A percentile compares a stretch with the other conserved stretches of the same genome.
These are phyloP conservation scores for Styela clava DNA, from an alignment of 23 tunicate species.

Conservation along the genomic window DNA sequence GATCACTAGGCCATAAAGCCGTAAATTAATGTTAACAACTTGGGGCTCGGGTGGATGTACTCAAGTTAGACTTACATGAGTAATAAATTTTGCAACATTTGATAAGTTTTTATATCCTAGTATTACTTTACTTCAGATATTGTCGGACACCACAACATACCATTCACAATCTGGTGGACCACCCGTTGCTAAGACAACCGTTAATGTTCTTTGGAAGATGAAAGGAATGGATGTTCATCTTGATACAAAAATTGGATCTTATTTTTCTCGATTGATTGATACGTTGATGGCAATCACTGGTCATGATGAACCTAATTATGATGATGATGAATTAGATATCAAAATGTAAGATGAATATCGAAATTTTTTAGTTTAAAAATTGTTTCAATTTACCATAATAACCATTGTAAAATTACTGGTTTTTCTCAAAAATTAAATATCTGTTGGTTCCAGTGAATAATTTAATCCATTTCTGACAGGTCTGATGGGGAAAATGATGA, in stretches of 20 bases:
- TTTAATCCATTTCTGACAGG: too few relatives aligned
- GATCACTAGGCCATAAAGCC: too few relatives aligned
- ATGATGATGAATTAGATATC: conserved; percentile 21
- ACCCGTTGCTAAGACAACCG: conserved; percentile 46
- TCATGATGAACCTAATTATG: conserved; percentile 3
- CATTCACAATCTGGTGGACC: conserved; percentile 24
- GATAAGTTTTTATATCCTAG: too few relatives aligned
- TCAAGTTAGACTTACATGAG: too few relatives aligned
- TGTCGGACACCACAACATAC: conserved; percentile 84
- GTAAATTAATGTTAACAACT: too few relatives aligned
- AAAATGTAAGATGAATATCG: neutral
- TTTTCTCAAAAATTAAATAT: too few relatives aligned
- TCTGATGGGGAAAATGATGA: conserved; percentile 5
- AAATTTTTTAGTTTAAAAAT: neutral
- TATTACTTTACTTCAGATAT: conserved; percentile 34
- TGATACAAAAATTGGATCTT: conserved; percentile 87
- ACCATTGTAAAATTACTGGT: too few relatives aligned
- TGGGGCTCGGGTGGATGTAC: too few relatives aligned
- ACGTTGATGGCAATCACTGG: conserved; percentile 77
- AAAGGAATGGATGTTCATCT: conserved; percentile 80
- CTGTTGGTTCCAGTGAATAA: too few relatives aligned
- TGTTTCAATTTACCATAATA: neutral
- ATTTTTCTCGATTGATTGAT: conserved; percentile 52
- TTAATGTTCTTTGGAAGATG: conserved; percentile 86
- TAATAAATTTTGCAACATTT: too few relatives aligned